Evolutionary conservation across 2,113 vertebrate genomes (phyloP).

Genomic region (Barnardius zonarius): DNA sequence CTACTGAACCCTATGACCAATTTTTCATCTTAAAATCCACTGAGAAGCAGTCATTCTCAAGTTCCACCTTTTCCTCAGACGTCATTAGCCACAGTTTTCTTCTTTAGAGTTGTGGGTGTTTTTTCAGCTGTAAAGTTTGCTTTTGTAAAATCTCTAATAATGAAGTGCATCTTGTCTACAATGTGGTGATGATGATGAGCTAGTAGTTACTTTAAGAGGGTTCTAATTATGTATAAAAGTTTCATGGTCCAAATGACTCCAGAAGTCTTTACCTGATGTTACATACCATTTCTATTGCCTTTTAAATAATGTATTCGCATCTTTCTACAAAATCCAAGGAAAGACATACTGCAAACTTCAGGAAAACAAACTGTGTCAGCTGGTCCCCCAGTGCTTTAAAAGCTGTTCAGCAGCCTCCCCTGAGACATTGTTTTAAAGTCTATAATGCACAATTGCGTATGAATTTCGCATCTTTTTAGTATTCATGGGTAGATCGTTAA

Average conservation of each 20-base stretch:
- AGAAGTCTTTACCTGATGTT: neutral
- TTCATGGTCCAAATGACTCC: neutral
- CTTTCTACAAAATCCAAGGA: conserved; percentile 28
- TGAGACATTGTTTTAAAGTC: neutral
- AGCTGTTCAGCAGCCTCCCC: neutral
- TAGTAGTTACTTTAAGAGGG: neutral
- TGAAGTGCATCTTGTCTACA: neutral
- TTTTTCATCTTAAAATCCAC: neutral
- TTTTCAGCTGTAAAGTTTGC: neutral
- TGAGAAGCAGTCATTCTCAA: neutral
- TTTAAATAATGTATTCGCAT: conserved; percentile 37
- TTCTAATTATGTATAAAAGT: neutral
- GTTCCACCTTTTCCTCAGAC: neutral
- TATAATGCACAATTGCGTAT: conserved; percentile 6
- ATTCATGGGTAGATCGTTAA: conserved; percentile 7
- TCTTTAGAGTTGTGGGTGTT: neutral
- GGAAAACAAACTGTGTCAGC: conserved; percentile 29
- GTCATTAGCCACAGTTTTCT: neutral
- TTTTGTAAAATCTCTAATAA: neutral
- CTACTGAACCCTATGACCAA: neutral
- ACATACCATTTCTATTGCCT: neutral
- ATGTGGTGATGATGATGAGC: neutral
- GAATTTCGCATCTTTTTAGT: conserved; percentile 20
- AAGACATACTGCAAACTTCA: conserved; percentile 2
- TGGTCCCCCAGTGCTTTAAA: neutral